Evolutionary conservation across 1,140 invertebrate genomes (phyloP).

Genomic region (Drosophila sulfurigaster): DNA sequence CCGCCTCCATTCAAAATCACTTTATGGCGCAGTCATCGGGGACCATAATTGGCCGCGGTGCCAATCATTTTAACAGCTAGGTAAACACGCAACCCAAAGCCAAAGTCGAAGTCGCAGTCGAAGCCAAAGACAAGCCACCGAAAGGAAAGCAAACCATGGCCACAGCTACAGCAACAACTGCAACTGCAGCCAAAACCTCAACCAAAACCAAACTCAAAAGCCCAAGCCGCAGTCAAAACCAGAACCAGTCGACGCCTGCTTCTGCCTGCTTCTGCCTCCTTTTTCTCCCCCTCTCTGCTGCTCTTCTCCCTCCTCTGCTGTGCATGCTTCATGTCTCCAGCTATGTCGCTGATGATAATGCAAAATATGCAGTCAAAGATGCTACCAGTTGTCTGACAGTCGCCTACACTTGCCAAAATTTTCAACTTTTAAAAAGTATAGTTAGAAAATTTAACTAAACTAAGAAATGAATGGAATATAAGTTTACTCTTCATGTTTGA

Average conservation of each 20-base stretch:
- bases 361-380: conserved; percentile 64
- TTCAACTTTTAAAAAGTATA: no score
- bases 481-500: no score
- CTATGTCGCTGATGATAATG: conserved; percentile 65
- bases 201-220: conserved; percentile 10
- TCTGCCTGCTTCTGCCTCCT: background rate
- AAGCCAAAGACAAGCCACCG: conserved; percentile 1
- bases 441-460: background rate
- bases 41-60: conserved; percentile 79
- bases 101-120: conserved; percentile 25
- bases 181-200: background rate
- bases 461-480: background rate
- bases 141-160: conserved; percentile 3
- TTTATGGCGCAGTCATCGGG: conserved; percentile 65
- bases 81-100: conserved; percentile 68
- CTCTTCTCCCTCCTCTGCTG: no score
- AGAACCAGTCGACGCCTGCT: conserved; percentile 34
- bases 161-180: background rate
- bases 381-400: conserved; percentile 26
- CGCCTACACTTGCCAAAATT: conserved; percentile 31
- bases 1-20: conserved; percentile 81
- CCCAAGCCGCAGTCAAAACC: background rate
- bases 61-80: conserved; percentile 83
- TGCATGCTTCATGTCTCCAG: conserved; percentile 14
- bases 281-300: no score